Evolutionary conservation across 1,140 invertebrate species (phyloP).

Genomic region (Zaprionus kolodkinae): DNA sequence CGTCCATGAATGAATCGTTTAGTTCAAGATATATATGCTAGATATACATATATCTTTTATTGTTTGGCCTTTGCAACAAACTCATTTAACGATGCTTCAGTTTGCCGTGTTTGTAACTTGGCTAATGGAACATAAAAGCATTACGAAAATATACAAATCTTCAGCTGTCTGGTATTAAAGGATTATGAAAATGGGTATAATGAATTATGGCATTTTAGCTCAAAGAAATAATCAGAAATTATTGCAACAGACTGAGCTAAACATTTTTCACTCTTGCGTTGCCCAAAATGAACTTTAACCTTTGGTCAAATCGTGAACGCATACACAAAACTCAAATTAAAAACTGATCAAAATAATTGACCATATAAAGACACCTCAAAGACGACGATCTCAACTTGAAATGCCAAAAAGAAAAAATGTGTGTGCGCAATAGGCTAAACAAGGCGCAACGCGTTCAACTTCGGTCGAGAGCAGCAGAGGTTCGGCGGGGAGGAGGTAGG

Average conservation of each 20-base stretch:
- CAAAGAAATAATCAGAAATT: neutral
- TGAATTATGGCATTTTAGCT: neutral
- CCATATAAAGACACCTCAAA: constrained; percentile 52
- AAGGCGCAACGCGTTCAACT: constrained; percentile 54
- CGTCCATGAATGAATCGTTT: constrained; percentile 60
- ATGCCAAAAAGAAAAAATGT: constrained; percentile 49
- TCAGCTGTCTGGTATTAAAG: constrained; percentile 33
- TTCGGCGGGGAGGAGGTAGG: neutral
- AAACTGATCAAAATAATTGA: constrained; percentile 74
- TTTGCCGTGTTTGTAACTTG: constrained; percentile 43
- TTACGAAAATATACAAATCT: constrained; percentile 36
- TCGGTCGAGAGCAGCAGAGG: neutral
- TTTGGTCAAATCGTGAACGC: constrained; percentile 33
- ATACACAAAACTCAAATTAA: constrained; percentile 68
- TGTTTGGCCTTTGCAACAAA: constrained; percentile 40
- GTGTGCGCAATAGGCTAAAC: constrained; percentile 54
- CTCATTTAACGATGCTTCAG: constrained; percentile 34
- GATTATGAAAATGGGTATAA: constrained; percentile 37
- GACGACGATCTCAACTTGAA: constrained; percentile 58
- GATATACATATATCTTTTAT: constrained; percentile 20
- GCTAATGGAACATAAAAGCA: constrained; percentile 53
- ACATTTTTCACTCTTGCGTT: neutral
- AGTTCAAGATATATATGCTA: constrained; percentile 24
- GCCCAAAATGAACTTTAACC: constrained; percentile 46
- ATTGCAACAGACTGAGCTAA: neutral